A percentile compares a stretch with the other conserved stretches of the same genome.
Evolutionary conservation across 2,113 vertebrate genomes (phyloP).

Genomic region (Thymallus thymallus): DNA sequence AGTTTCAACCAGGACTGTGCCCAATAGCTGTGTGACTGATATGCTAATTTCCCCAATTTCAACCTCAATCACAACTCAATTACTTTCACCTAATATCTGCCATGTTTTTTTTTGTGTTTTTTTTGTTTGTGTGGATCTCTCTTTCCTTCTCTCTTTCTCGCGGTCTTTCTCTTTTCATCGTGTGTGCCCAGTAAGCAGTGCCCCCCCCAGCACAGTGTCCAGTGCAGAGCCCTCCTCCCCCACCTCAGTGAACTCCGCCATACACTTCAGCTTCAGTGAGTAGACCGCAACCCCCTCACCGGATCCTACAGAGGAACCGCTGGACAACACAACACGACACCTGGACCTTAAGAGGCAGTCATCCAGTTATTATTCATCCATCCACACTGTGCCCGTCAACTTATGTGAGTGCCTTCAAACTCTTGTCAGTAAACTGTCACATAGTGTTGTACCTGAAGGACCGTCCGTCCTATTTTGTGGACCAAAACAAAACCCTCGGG

Average conservation of each 20-base stretch:
- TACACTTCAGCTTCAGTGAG: slow-evolving; percentile 82
- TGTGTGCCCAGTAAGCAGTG: slow-evolving; percentile 81
- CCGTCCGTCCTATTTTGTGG: not conserved
- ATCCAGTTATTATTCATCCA: not conserved
- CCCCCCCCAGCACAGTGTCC: slow-evolving; percentile 86
- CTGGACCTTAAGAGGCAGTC: not conserved
- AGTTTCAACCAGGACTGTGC: no score
- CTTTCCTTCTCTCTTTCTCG: not conserved
- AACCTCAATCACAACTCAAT: no score
- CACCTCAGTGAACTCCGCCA: slow-evolving; percentile 60
- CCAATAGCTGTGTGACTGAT: no score
- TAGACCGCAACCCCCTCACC: slow-evolving; percentile 47
- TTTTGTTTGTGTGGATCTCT: not conserved
- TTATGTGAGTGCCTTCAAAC: not conserved
- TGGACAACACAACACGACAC: no score
- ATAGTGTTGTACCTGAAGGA: not conserved
- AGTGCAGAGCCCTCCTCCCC: slow-evolving; percentile 90
- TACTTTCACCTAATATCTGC: not conserved
- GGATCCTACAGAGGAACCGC: not conserved
- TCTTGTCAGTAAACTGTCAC: not conserved
- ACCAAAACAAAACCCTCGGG: not conserved
- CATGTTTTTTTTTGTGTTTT: not conserved
- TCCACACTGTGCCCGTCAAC: not conserved
- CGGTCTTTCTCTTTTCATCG: not conserved
- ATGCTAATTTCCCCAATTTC: no score